Conservation (phyloP, 2,888 invertebrate genomes). For the Choristoneura rosaceana region DNA sequence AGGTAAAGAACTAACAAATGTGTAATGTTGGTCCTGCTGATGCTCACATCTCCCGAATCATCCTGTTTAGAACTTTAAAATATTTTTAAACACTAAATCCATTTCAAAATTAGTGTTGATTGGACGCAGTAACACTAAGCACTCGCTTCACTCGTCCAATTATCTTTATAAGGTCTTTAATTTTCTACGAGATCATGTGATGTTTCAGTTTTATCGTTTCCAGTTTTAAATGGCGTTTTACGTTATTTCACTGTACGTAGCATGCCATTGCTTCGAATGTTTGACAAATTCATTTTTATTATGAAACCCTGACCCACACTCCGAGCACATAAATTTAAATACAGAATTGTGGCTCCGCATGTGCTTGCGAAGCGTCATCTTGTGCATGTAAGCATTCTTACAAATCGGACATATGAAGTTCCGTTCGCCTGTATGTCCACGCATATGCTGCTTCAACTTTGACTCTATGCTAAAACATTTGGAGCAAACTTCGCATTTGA, state of each 20-base stretch:
- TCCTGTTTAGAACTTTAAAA: no score
- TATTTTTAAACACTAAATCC: no score
- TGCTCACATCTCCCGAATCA: no score
- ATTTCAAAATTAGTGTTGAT: no score
- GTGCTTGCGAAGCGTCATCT: slow-evolving; percentile 71
- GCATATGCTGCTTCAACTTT: slow-evolving; percentile 73
- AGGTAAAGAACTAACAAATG: no score
- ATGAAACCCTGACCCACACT: slow-evolving; percentile 54
- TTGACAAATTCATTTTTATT: slow-evolving; percentile 49
- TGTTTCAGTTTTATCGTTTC: neutral
- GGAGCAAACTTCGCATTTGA: slow-evolving; percentile 73
- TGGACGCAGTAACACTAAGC: no score
- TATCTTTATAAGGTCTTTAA: neutral
- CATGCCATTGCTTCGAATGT: slow-evolving; percentile 52
- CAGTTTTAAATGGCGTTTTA: neutral
- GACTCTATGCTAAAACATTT: slow-evolving; percentile 76
- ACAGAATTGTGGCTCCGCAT: slow-evolving; percentile 64
- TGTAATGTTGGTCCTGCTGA: no score
- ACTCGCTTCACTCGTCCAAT: no score
- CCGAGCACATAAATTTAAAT: slow-evolving; percentile 52
- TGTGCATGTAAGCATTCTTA: slow-evolving; percentile 73
- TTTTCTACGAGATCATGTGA: neutral
- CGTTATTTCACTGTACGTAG: slow-evolving; percentile 24
- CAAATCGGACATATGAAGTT: slow-evolving; percentile 73
- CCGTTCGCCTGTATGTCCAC: slow-evolving; percentile 71